Base-by-base conservation (phyloP, 2,888 invertebrate species). In the Nysson spinosus region DNA sequence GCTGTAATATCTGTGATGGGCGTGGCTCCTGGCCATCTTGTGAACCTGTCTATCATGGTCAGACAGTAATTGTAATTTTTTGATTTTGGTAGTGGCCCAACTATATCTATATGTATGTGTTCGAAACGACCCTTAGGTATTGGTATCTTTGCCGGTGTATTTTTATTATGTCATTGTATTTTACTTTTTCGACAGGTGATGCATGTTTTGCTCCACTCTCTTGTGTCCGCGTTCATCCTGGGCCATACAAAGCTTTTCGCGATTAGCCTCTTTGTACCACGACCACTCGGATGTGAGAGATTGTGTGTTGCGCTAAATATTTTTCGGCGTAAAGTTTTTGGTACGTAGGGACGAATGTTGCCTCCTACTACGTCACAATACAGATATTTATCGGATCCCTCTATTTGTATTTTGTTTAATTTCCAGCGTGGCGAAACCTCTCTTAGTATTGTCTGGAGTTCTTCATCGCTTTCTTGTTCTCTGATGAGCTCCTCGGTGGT, bases 401-500 rank as follows among this genome's bases (percentile, higher is more conserved):
- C 34, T 3, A 56, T 1, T 24, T 14, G 30, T 22, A 49, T 22
- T 22, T 28, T 49, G 5, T 50, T 50, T 1, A 50, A 26, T 17
- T 77, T 54, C 37, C 43, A 46, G 5, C 3, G 19, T 9, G 12
- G 28, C 1, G 34, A 20, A 0, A 17, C 11, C 19, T 52, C 34
- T 32, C n/a, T 7, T 1, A 56, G 40, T 6, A 70, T 5, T 2
- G 44, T 14, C 12, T 35, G 5, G 1, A 73, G 9, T 14, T 71
- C 65, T 0, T 57, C 42, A 24, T 75, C 67, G 0, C 12, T 1
- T 0, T 5, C 1, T 35, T 75, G 68, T 2, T 34, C 57, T 12
- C 32, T 1, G 1, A 19, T 17, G 2, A 72, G 19, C 4, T 64
- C 63, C 1, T 62, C 39, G 3, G 57, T 52, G 0, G 56, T 44